Evolutionary conservation across 2,797 vertebrate genomes (phyloP).

Genomic region (Scolopax rusticola): DNA sequence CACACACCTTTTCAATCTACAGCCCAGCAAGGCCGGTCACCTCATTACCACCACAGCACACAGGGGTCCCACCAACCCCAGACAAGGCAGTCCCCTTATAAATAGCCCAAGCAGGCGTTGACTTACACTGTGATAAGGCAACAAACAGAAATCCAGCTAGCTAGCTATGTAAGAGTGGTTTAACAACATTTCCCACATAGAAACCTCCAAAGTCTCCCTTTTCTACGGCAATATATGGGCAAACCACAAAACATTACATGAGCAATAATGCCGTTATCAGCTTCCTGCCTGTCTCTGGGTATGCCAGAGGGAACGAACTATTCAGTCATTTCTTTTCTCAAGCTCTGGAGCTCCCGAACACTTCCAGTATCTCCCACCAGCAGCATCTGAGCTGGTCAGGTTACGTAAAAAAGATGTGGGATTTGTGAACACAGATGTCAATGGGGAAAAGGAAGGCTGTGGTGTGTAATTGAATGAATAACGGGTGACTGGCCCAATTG

Average conservation of each 20-base stretch:
- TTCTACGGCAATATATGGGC: neutral
- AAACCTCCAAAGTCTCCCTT: neutral
- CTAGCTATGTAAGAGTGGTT: neutral
- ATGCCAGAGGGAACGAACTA: neutral
- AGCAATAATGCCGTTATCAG: neutral
- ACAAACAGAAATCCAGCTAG: neutral
- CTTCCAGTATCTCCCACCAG: neutral
- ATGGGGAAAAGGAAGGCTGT: neutral
- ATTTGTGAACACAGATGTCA: slow-evolving; percentile 19
- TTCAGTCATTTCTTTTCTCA: neutral
- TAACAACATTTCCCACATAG: neutral
- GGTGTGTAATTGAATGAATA: slow-evolving; percentile 33
- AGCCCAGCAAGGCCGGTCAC: neutral
- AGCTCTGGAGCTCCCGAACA: neutral
- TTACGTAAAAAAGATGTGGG: slow-evolving; percentile 3
- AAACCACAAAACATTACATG: neutral
- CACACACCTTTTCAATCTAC: neutral
- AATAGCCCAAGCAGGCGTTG: neutral
- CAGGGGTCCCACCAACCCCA: neutral
- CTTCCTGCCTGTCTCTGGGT: slow-evolving; percentile 4
- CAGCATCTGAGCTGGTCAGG: neutral
- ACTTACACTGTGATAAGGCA: neutral
- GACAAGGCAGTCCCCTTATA: neutral
- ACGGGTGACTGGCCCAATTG: slow-evolving; percentile 21
- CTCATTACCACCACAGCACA: neutral